Evolutionary conservation across 1,140 invertebrate species (phyloP).

Genomic region (Phthorimaea operculella): DNA sequence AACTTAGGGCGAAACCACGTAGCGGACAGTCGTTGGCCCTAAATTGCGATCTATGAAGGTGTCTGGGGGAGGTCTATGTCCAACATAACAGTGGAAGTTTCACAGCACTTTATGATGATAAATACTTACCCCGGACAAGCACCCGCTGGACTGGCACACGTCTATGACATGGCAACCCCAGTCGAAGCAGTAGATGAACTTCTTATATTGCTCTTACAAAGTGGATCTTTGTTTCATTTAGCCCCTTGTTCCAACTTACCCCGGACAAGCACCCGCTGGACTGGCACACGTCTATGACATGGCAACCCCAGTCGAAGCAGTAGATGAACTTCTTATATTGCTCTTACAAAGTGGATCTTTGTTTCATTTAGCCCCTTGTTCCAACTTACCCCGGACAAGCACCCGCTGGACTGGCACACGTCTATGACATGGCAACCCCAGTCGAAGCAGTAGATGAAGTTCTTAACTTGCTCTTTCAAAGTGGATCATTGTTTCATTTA

Average conservation of each 20-base stretch:
- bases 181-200: no score
- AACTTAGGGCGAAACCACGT: no score
- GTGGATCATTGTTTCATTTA: conserved; percentile 21
- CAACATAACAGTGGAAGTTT: no score
- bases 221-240: conserved; percentile 20
- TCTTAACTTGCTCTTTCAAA: conserved; percentile 54
- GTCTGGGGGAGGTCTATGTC: no score
- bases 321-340: conserved; percentile 60
- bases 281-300: conserved; percentile 65
- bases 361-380: no score
- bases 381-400: conserved; percentile 56
- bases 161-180: conserved; percentile 60
- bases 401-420: conserved; percentile 63
- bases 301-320: conserved; percentile 67
- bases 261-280: conserved; percentile 63
- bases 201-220: conserved; percentile 23
- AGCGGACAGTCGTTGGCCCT: no score
- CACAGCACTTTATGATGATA: no score
- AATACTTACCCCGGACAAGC: conserved; percentile 57
- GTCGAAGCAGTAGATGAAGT: conserved; percentile 67
- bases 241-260: conserved; percentile 29
- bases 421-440: conserved; percentile 67
- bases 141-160: conserved; percentile 64
- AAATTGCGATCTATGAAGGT: no score
- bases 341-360: conserved; percentile 48